Percentiles rank a stretch among this genome's conserved stretches.
phyloP scores from a whole-genome alignment of 2,797 vertebrate species.

The Acipenser transmontanus region DNA sequence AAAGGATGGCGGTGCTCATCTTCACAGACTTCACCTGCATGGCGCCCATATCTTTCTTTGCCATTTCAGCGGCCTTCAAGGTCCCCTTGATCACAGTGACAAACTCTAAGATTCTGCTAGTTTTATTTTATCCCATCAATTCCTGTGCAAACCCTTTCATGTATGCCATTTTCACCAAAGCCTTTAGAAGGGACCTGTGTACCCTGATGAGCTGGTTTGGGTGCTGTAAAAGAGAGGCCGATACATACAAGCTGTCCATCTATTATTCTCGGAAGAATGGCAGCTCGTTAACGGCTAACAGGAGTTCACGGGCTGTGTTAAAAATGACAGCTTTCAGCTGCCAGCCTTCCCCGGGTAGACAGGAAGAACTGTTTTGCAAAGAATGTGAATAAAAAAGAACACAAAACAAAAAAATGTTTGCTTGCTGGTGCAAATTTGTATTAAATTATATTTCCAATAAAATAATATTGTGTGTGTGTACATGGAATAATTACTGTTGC shows the following conservation, averaged over 20 bases:
- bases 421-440: too few species aligned
- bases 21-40: conserved; percentile 85
- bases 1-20: conserved; percentile 81
- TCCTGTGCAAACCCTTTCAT: conserved; percentile 85
- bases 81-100: conserved; percentile 82
- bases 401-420: too few species aligned
- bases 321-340: conserved; percentile 38
- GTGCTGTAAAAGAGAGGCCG: conserved; percentile 64
- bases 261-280: conserved; percentile 53
- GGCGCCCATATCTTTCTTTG: conserved; percentile 86
- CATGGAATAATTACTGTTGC: too few species aligned
- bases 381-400: conserved; percentile 7
- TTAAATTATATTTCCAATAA: too few species aligned
- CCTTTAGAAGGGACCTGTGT: conserved; percentile 74
- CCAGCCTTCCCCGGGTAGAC: conserved; percentile 28
- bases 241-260: conserved; percentile 59
- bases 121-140: conserved; percentile 83
- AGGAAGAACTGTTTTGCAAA: conserved; percentile 22
- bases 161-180: conserved; percentile 79
- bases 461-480: too few species aligned
- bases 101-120: conserved; percentile 83
- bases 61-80: conserved; percentile 82
- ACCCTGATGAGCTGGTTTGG: conserved; percentile 68
- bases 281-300: conserved; percentile 35
- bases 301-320: conserved; percentile 33